These are phyloP conservation scores for Helogale parvula DNA, from an alignment of 2,113 vertebrate species.

Conservation along the genomic window DNA sequence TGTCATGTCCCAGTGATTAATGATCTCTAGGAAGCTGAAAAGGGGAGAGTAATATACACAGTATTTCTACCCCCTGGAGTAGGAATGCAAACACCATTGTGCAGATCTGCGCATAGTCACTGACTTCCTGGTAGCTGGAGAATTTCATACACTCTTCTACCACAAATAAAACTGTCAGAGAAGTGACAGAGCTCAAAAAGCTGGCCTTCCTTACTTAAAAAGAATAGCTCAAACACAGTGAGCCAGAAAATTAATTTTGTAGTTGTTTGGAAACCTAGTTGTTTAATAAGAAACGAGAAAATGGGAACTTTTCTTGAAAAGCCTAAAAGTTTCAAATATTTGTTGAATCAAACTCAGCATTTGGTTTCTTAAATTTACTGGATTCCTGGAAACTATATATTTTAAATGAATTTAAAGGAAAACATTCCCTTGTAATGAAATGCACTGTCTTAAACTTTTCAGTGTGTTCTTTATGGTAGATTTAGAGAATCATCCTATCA, in stretches of 20 bases:
- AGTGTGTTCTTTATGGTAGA: conserved; percentile 11
- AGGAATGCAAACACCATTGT: conserved; percentile 92
- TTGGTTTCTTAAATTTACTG: conserved; percentile 70
- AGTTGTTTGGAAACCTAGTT: conserved; percentile 84
- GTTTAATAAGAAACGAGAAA: conserved; percentile 87
- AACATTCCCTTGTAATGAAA: conserved; percentile 70
- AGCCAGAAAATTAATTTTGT: conserved; percentile 92
- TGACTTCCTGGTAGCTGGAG: conserved; percentile 90
- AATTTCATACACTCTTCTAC: conserved; percentile 90
- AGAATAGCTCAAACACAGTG: conserved; percentile 89
- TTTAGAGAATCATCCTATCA: not conserved
- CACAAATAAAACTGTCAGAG: conserved; percentile 92
- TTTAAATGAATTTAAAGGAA: conserved; percentile 53
- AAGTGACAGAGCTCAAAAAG: conserved; percentile 89
- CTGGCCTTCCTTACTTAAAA: conserved; percentile 85
- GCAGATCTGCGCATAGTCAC: conserved; percentile 84
- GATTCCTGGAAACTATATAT: conserved; percentile 76
- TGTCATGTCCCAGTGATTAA: conserved; percentile 92
- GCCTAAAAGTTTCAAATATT: conserved; percentile 80
- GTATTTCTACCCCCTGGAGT: conserved; percentile 88
- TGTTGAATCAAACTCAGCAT: conserved; percentile 78
- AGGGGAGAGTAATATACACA: conserved; percentile 86
- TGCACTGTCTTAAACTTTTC: conserved; percentile 30
- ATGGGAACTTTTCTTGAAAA: conserved; percentile 83
- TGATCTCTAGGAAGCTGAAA: conserved; percentile 87